Evolutionary conservation across 2,888 invertebrate genomes (phyloP).

Genomic region (Molorchus minor): DNA sequence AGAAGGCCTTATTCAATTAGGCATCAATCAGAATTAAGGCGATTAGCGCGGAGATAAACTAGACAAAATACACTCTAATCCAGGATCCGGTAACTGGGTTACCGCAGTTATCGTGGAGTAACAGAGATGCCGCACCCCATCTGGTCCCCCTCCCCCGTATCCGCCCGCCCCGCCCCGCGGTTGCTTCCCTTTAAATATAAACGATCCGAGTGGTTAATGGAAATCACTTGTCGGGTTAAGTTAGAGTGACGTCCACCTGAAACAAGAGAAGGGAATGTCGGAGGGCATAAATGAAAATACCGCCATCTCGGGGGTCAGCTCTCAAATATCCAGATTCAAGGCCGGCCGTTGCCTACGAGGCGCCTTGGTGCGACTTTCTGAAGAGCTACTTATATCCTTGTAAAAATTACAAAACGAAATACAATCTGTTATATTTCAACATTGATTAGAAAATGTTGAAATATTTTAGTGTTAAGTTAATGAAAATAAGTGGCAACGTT

Average conservation of each 20-base stretch:
- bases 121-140: slow-evolving; percentile 25
- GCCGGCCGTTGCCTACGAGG: too few species aligned
- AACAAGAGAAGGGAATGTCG: too few species aligned
- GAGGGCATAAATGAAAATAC: too few species aligned
- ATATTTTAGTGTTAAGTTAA: too few species aligned
- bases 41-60: slow-evolving; percentile 57
- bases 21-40: slow-evolving; percentile 60
- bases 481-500: too few species aligned
- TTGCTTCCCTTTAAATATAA: slow-evolving; percentile 22
- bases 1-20: slow-evolving; percentile 58
- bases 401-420: too few species aligned
- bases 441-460: too few species aligned
- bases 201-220: slow-evolving; percentile 22
- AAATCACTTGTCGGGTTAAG: slow-evolving; percentile 24
- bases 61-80: slow-evolving; percentile 39
- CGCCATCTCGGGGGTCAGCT: too few species aligned
- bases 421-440: too few species aligned
- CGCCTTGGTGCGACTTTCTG: too few species aligned
- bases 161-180: slow-evolving; percentile 5
- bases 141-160: not conserved
- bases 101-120: slow-evolving; percentile 31
- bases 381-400: too few species aligned
- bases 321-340: too few species aligned
- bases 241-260: slow-evolving; percentile 21
- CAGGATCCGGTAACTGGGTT: slow-evolving; percentile 41